Base-by-base conservation (phyloP, 2,888 invertebrate species). In the Gisinianus flammeolus region DNA sequence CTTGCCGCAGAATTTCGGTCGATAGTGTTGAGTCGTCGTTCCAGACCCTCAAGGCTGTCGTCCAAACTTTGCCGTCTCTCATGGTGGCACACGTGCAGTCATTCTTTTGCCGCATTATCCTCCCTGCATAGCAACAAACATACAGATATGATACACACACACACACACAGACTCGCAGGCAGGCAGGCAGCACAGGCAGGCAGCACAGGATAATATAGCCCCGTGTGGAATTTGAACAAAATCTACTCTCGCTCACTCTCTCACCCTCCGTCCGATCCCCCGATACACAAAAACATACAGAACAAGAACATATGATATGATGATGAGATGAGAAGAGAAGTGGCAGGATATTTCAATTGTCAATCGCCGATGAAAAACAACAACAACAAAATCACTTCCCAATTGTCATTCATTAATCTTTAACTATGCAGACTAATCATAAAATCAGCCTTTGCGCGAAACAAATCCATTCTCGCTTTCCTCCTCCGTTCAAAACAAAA, bases 1-100 rank as follows among this genome's bases (percentile, higher is more conserved):
- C 44, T 19, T 76, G 78, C 80, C 79, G 79, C 80, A 79, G 79
- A 76, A 79, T 79, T 72, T 77, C 77, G 80, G 79, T 79, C 80
- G 80, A 80, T 79, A 79, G 67, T 30, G 28, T 31, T 58, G 72
- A 58, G 72, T 30, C 58, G 72, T 52, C 54, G 70, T 70, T 70
- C 35, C 72, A 72, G 58, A 58, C 77, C 71, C 30, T 64, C 68
- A 24, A 66, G 44, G 31, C 26, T 35, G 22, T 58, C 58, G 44
- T 16, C 64, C 24, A 69, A 69, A 8, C 33, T 24, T 22, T 24
- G 16, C 58, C 33, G 24, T 62, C 62, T 62, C 62, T 62, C 62
- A 62, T 26, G 26, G 22, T 16, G 58, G 72, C 72, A 72, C 72
- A 72, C 72, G 72, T 72, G 72, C 58, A 72, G 72, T 30, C 31